These are phyloP conservation scores for Cydia splendana DNA, from an alignment of 1,140 invertebrate species.

Conservation along the genomic window DNA sequence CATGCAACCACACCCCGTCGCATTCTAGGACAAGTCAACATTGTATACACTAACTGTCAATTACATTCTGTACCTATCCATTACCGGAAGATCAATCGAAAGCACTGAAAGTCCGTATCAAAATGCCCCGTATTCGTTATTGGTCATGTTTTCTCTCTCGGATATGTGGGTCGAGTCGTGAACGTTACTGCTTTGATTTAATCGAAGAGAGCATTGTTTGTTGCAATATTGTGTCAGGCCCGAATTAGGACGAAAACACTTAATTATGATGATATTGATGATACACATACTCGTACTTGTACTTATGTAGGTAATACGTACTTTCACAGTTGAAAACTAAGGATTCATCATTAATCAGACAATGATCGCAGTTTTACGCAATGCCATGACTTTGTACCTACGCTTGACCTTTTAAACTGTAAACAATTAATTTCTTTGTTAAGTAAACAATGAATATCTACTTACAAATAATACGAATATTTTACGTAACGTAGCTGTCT, in stretches of 20 bases:
- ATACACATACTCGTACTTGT: neutral
- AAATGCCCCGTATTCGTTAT: conserved; percentile 51
- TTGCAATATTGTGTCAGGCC: conserved; percentile 49
- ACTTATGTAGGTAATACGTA: neutral
- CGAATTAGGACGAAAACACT: conserved; percentile 33
- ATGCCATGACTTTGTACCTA: neutral
- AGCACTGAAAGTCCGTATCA: conserved; percentile 48
- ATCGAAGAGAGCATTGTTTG: conserved; percentile 45
- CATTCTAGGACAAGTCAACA: conserved; percentile 56
- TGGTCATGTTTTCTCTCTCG: conserved; percentile 66
- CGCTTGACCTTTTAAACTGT: neutral
- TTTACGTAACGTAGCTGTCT: conserved; percentile 14
- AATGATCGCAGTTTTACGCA: conserved; percentile 1
- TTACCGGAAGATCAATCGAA: conserved; percentile 47
- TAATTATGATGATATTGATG: conserved; percentile 27
- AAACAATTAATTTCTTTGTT: conserved; percentile 34
- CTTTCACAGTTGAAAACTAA: neutral
- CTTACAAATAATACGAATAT: neutral
- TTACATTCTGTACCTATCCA: conserved; percentile 52
- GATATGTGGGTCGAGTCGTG: conserved; percentile 63
- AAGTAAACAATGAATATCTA: conserved; percentile 7
- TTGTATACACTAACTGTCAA: conserved; percentile 50
- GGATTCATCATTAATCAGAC: neutral
- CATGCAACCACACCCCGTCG: conserved; percentile 47
- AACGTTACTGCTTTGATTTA: conserved; percentile 63